Conservation (phyloP, 2,888 invertebrate genomes). For the Arctia plantaginis region DNA sequence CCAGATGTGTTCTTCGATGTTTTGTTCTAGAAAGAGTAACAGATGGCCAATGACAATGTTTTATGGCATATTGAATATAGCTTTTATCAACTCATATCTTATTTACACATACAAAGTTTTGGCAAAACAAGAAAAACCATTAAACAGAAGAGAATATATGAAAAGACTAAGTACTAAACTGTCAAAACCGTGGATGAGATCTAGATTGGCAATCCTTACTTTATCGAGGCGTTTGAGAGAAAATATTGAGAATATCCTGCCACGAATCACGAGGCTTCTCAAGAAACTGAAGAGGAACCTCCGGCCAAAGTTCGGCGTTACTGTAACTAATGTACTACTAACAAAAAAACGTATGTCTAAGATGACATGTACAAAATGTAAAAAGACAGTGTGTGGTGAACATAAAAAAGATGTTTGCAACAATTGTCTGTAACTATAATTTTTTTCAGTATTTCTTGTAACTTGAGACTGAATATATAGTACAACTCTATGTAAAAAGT, state of each 20-base stretch:
- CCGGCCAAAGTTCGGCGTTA: slow-evolving; percentile 14
- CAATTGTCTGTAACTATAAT: too few species aligned
- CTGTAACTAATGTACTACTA: slow-evolving; percentile 14
- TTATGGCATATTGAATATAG: slow-evolving; percentile 7
- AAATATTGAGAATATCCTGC: neutral
- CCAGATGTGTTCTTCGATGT: slow-evolving; percentile 8
- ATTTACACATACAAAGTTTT: neutral
- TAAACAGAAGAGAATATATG: neutral
- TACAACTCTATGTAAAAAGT: too few species aligned
- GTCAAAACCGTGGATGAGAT: slow-evolving; percentile 6
- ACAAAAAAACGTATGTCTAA: slow-evolving; percentile 12
- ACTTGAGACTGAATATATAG: too few species aligned
- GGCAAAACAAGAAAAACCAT: too few species aligned
- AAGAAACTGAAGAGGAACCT: slow-evolving; percentile 20
- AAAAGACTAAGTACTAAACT: neutral
- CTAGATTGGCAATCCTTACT: neutral
- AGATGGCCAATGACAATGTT: neutral
- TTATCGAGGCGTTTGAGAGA: slow-evolving; percentile 2
- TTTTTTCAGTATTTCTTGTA: too few species aligned
- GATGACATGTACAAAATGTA: neutral
- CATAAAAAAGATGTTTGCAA: neutral
- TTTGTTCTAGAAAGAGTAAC: slow-evolving; percentile 8
- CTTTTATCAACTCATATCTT: neutral
- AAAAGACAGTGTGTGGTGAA: neutral
- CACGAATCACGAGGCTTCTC: neutral